Percentiles rank a stretch among this genome's conserved stretches.
Conservation (phyloP, 2,113 vertebrate species). For the Alexandromys fortis region DNA sequence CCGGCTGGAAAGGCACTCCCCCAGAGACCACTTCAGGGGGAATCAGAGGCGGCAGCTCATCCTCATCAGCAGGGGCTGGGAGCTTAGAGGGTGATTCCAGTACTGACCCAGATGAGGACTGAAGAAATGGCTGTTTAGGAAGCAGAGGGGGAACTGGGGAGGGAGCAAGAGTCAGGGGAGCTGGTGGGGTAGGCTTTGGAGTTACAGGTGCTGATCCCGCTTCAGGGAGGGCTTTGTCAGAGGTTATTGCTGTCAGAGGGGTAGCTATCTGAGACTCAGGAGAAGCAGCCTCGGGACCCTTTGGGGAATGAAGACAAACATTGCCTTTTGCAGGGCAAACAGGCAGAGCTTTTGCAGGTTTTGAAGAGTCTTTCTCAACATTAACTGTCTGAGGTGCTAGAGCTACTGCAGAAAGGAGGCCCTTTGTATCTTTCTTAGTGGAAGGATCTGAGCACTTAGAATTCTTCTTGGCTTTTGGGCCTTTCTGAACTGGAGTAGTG, state of each 20-base stretch:
- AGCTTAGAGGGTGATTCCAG: slow-evolving; percentile 73
- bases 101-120: slow-evolving; percentile 65
- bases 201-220: slow-evolving; percentile 41
- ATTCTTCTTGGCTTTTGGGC: slow-evolving; percentile 51
- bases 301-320: slow-evolving; percentile 40
- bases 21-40: slow-evolving; percentile 89
- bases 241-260: slow-evolving; percentile 20
- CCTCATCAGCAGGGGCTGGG: slow-evolving; percentile 84
- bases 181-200: slow-evolving; percentile 59
- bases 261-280: slow-evolving; percentile 31
- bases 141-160: slow-evolving; percentile 71
- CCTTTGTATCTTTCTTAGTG: slow-evolving; percentile 43
- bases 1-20: slow-evolving; percentile 82
- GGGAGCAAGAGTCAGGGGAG: slow-evolving; percentile 68
- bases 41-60: slow-evolving; percentile 96
- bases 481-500: slow-evolving; percentile 52
- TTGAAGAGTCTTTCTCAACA: slow-evolving; percentile 56
- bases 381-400: background rate
- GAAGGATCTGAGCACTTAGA: slow-evolving; percentile 42
- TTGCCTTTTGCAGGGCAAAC: slow-evolving; percentile 31
- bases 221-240: slow-evolving; percentile 61
- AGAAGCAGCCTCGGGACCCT: background rate
- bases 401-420: slow-evolving; percentile 18
- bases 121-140: slow-evolving; percentile 78
- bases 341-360: slow-evolving; percentile 39